Evolutionary conservation across 2,113 vertebrate genomes (phyloP), one percentile per base, ranked within the genome.

Genomic region (Apteryx mantelli): DNA sequence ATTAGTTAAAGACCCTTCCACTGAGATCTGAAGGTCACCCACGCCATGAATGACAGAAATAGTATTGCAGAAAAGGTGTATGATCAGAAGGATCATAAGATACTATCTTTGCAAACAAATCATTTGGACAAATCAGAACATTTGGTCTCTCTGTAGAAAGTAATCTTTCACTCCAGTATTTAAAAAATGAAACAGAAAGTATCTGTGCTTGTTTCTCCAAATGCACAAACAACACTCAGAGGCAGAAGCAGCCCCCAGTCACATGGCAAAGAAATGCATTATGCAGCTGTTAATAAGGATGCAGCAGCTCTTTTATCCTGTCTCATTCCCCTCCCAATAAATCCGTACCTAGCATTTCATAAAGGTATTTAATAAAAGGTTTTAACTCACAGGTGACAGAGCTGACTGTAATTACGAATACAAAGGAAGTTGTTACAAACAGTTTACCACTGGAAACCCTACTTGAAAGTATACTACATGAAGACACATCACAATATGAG

Each of bases 1-100:
- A 71, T 77, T 78, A 91, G 63, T 91, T 69, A 60, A 91, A 96
- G 88, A 86, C 34, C 22, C 76, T 94, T 75, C 83, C 38, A 63
- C 77, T 91, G 83, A 70, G 70, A 91, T 55, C 38, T 87, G 48
- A 97, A 92, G 21, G 61, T 95, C 71, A 90, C 53, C 40, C 96
- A 85, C 40, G 26, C 71, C 68, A 58, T 53, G 48, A 93, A 91
- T 40, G 18, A 92, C 60, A 78, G 69, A 50, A 86, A 28, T 7
- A 38, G 32, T 71, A 70, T 46, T 48, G 64, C 40, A 91, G 44
- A 46, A 95, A 87, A 91, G 36, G 75, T 64, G 34, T 4, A 71
- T 26, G 84, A 93, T 75, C 56, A 91, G 76, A 74, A 75, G 20
- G 82, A 83, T 84, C 13, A 53, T 28, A 46, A 1, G 17, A 80